A percentile compares a stretch with the other conserved stretches of the same genome.
phyloP scores from a whole-genome alignment of 1,140 invertebrate species.

The Caerostris extrusa region DNA sequence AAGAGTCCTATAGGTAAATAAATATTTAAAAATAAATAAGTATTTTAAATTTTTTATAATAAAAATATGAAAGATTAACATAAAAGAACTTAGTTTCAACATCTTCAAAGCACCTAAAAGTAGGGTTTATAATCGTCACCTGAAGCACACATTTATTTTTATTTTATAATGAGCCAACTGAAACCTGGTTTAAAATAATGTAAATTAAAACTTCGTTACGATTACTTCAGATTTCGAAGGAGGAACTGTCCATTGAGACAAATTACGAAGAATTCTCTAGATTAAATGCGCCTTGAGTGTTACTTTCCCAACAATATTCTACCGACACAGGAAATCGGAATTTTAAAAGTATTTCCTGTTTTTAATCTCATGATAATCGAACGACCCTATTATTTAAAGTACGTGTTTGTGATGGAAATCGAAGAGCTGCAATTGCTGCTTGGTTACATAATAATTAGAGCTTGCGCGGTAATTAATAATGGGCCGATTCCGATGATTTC shows the following conservation, averaged over 20 bases:
- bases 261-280: conserved; percentile 35
- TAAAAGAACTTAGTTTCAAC: too few species aligned
- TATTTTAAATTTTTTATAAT: too few species aligned
- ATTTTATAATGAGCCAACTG: background rate
- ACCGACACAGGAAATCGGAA: background rate
- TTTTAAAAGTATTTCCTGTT: conserved; percentile 51
- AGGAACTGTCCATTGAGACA: conserved; percentile 29
- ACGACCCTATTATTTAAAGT: conserved; percentile 4
- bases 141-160: too few species aligned
- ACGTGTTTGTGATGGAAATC: background rate
- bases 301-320: conserved; percentile 10
- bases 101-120: too few species aligned
- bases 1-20: too few species aligned
- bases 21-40: too few species aligned
- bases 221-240: background rate
- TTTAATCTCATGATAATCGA: conserved; percentile 54
- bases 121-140: too few species aligned
- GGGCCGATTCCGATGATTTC: conserved; percentile 12
- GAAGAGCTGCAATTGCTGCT: background rate
- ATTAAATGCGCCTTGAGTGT: conserved; percentile 26
- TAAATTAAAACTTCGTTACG: conserved; percentile 5
- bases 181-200: background rate
- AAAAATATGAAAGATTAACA: too few species aligned
- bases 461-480: conserved; percentile 42
- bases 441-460: conserved; percentile 46